A percentile compares a stretch with the other conserved stretches of the same genome.
phyloP scores from a whole-genome alignment of 2,888 invertebrate genomes.

The Cylindroiulus punctatus region DNA sequence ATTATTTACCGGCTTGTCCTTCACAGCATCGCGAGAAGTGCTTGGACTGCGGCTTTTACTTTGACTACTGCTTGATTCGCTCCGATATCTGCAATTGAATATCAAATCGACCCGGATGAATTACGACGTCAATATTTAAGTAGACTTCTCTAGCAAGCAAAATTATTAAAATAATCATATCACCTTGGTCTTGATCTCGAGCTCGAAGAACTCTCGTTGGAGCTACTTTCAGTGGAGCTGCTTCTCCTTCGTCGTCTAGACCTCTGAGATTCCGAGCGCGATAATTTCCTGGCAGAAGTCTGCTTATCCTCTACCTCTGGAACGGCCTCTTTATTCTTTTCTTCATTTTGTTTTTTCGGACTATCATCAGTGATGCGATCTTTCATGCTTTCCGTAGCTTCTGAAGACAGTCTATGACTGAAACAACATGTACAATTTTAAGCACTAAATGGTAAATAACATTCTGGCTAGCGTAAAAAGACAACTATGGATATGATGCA shows the following conservation, averaged over 20 bases:
- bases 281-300: not conserved
- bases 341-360: not conserved
- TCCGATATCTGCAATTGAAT: not conserved
- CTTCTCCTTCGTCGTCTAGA: slow-evolving; percentile 37
- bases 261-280: slow-evolving; percentile 2
- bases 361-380: not conserved
- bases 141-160: no score
- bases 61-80: slow-evolving; percentile 21
- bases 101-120: no score
- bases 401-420: not conserved
- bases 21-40: not conserved
- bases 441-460: no score
- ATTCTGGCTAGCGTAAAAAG: no score
- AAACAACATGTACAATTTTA: not conserved
- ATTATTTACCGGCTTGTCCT: not conserved
- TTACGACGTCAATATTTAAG: no score
- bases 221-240: slow-evolving; percentile 42
- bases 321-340: not conserved
- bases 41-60: slow-evolving; percentile 45
- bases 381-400: not conserved
- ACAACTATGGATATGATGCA: no score
- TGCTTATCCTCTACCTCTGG: not conserved
- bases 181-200: slow-evolving; percentile 40
- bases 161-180: no score
- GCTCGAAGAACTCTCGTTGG: slow-evolving; percentile 46